Evolutionary conservation across 2,888 invertebrate species (phyloP).

Genomic region (Heliconius charithonia): DNA sequence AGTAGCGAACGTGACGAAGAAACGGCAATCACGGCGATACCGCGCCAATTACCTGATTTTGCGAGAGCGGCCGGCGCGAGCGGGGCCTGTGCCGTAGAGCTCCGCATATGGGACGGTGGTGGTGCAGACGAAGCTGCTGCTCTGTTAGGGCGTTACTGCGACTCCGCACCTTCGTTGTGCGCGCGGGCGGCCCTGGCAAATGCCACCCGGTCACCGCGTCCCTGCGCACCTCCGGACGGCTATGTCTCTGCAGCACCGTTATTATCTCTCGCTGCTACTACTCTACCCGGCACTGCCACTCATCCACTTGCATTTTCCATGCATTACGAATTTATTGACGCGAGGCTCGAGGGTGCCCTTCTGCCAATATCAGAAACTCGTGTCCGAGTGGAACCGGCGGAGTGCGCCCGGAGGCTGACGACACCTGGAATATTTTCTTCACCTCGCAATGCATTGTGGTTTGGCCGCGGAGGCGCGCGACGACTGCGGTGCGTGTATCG

Average conservation of each 20-base stretch:
- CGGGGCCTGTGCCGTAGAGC: slow-evolving; percentile 85
- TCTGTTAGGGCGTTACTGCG: slow-evolving; percentile 88
- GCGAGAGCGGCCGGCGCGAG: slow-evolving; percentile 46
- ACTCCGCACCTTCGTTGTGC: slow-evolving; percentile 90
- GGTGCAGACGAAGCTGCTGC: slow-evolving; percentile 74
- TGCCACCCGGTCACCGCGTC: slow-evolving; percentile 89
- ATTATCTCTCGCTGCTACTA: slow-evolving; percentile 74
- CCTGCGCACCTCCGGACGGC: slow-evolving; percentile 91
- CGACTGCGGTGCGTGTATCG: slow-evolving; percentile 91
- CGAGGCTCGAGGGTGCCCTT: slow-evolving; percentile 88
- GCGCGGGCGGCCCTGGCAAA: slow-evolving; percentile 91
- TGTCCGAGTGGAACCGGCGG: slow-evolving; percentile 63
- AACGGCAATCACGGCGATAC: slow-evolving; percentile 39
- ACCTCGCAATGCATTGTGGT: slow-evolving; percentile 91
- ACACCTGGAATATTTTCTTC: slow-evolving; percentile 86
- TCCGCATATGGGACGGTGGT: slow-evolving; percentile 91
- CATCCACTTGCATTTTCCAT: slow-evolving; percentile 89
- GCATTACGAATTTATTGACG: slow-evolving; percentile 93
- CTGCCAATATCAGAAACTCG: slow-evolving; percentile 74
- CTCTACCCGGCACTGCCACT: slow-evolving; percentile 89
- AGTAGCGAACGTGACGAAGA: slow-evolving; percentile 81
- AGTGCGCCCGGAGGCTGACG: slow-evolving; percentile 67
- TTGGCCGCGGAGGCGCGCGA: slow-evolving; percentile 91
- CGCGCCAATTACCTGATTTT: slow-evolving; percentile 45
- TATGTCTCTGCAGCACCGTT: slow-evolving; percentile 84